Conservation (phyloP, 2,113 vertebrate genomes). For the Grammomys dolichurus region DNA sequence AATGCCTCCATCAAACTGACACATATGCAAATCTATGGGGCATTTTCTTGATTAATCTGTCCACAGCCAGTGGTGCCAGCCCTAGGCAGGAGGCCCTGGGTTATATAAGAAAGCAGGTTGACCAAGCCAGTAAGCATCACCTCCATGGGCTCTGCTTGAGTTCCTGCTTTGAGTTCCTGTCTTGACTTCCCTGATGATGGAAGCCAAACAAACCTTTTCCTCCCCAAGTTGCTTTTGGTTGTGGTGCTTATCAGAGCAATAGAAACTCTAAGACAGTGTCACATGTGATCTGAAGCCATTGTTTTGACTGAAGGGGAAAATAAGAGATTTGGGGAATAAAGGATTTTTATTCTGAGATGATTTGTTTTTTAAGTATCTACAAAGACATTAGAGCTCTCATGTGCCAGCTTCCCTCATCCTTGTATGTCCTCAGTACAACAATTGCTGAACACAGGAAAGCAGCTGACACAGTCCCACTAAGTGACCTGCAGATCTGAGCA, state of each 20-base stretch:
- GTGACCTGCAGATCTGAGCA: not conserved
- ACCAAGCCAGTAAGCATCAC: too few relatives aligned
- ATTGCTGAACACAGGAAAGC: not conserved
- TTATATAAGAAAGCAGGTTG: not conserved
- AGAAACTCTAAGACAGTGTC: not conserved
- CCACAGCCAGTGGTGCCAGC: not conserved
- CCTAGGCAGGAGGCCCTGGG: not conserved
- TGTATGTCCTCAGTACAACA: not conserved
- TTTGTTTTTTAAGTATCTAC: not conserved
- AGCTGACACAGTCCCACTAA: not conserved
- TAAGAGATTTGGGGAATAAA: not conserved
- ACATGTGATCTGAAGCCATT: not conserved
- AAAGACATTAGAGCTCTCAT: not conserved
- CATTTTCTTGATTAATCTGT: not conserved
- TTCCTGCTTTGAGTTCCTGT: not conserved
- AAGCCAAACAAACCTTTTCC: not conserved
- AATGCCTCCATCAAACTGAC: not conserved
- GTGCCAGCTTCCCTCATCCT: not conserved
- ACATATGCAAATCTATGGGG: not conserved
- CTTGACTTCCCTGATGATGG: not conserved
- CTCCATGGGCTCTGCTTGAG: not conserved
- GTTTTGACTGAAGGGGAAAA: not conserved
- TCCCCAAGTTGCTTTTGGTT: not conserved
- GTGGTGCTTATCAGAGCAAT: not conserved
- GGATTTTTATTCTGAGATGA: not conserved